Conservation (phyloP, 1,140 invertebrate species). For the Leptestheria dahalacensis region DNA sequence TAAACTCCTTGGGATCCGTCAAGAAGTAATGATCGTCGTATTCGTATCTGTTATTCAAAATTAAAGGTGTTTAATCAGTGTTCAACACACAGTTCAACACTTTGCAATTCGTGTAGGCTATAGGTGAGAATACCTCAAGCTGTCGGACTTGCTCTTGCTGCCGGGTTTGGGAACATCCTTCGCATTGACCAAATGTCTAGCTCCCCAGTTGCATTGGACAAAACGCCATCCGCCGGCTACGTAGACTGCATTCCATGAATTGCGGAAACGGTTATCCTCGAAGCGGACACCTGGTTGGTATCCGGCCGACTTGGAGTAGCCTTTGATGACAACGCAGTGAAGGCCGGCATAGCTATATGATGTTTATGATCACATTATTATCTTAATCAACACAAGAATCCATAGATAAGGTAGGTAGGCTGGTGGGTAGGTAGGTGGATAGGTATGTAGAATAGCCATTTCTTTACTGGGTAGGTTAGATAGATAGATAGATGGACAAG, state of each 20-base stretch:
- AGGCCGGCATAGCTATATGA: slow-evolving; percentile 82
- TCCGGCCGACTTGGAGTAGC: slow-evolving; percentile 95
- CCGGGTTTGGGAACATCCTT: slow-evolving; percentile 80
- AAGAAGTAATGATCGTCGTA: slow-evolving; percentile 99
- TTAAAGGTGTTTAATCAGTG: background rate
- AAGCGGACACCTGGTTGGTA: slow-evolving; percentile 94
- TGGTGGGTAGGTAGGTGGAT: too few species aligned
- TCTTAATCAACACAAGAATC: too few species aligned
- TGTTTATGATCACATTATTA: too few species aligned
- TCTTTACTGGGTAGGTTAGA: too few species aligned
- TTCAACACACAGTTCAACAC: too few species aligned
- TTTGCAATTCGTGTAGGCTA: too few species aligned
- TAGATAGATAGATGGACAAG: too few species aligned
- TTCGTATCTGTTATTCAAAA: slow-evolving; percentile 57
- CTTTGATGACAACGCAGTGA: slow-evolving; percentile 97
- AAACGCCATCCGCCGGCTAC: slow-evolving; percentile 92
- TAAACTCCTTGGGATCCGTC: slow-evolving; percentile 95
- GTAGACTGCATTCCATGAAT: slow-evolving; percentile 98
- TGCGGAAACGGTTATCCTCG: slow-evolving; percentile 88
- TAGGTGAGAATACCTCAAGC: slow-evolving; percentile 42
- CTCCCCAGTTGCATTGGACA: slow-evolving; percentile 99
- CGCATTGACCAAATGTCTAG: slow-evolving; percentile 84
- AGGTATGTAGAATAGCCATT: too few species aligned
- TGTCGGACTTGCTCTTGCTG: slow-evolving; percentile 66
- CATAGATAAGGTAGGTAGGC: too few species aligned